phyloP scores from a whole-genome alignment of 2,888 invertebrate genomes.

The Drosophila gaucha region DNA sequence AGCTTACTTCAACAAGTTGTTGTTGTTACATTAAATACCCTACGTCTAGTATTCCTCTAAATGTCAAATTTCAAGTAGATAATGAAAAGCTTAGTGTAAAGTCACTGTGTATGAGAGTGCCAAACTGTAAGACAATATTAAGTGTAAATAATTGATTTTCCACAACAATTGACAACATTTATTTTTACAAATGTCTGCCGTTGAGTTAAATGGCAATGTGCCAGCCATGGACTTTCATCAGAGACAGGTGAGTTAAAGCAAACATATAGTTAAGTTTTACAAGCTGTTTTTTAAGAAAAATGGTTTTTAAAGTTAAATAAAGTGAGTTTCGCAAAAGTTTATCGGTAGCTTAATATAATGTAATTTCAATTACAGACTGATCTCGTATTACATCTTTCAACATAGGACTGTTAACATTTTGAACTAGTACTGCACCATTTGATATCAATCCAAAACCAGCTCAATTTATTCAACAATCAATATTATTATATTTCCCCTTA shows the following conservation, averaged over 20 bases:
- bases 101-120: constrained; percentile 16
- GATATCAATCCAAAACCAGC: no score
- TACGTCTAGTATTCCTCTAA: constrained; percentile 6
- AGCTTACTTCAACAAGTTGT: not conserved
- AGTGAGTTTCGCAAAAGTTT: no score
- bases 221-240: constrained; percentile 79
- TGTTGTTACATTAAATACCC: not conserved
- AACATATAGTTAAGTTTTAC: no score
- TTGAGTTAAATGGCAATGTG: constrained; percentile 78
- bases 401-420: no score
- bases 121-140: constrained; percentile 22
- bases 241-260: constrained; percentile 75
- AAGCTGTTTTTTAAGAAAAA: no score
- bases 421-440: no score
- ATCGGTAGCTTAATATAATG: no score
- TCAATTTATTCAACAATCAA: no score
- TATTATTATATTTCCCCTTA: no score
- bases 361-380: no score
- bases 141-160: constrained; percentile 8
- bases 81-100: constrained; percentile 29
- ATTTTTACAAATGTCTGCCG: constrained; percentile 72
- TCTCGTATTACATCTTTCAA: no score
- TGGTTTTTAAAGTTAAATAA: no score
- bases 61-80: constrained; percentile 42
- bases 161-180: constrained; percentile 21